Evolutionary conservation across 2,888 invertebrate species (phyloP), one percentile per base, ranked within the genome.

Genomic region (Heliconius cydno): DNA sequence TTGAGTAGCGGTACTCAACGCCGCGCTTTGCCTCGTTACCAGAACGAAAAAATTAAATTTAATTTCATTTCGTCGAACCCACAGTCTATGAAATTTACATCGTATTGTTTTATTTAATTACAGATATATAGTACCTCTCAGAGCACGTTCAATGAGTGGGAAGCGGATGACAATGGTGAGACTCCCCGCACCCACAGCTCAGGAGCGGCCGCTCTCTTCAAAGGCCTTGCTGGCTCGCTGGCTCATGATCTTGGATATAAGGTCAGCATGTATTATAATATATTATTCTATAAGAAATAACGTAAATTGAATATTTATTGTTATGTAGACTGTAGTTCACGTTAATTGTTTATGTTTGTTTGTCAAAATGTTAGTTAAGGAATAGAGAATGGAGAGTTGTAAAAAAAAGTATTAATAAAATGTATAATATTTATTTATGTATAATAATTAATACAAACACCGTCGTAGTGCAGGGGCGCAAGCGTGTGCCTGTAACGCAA

Each of bases 191-290:
- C 92, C 94, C 1, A 87, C 89, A 0, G 89, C 92, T 0, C 82
- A 88, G 75, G 90, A 92, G 79, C 86, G 90, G 38, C 88, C 92
- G 0, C 83, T 94, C 9, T 92, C 93, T 9, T 92, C 94, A 2
- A 91, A 88, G 73, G 93, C 94, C 0, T 80, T 95, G 57, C 85
- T 94, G 19, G 88, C 93, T 1, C 85, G 95, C 19, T 95, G 95
- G 95, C 90, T 95, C 0, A 95, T 95, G 95, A 91, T 95, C 68
- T 85, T 94, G 57, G 94, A 95, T 67, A 90, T 95, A 77, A 91
- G 94, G 95, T 94, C 82, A 81, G 63, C 57, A 3, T 74, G 66
- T 67, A 57, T 46, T 77, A 41, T 65, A 65, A 41, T 71, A 46
- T 19, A 28, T n/a, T 41, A 22, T 7, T 71, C 13, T 25, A 66